phyloP scores from a whole-genome alignment of 1,140 invertebrate genomes.

The Drosophila setifemur region DNA sequence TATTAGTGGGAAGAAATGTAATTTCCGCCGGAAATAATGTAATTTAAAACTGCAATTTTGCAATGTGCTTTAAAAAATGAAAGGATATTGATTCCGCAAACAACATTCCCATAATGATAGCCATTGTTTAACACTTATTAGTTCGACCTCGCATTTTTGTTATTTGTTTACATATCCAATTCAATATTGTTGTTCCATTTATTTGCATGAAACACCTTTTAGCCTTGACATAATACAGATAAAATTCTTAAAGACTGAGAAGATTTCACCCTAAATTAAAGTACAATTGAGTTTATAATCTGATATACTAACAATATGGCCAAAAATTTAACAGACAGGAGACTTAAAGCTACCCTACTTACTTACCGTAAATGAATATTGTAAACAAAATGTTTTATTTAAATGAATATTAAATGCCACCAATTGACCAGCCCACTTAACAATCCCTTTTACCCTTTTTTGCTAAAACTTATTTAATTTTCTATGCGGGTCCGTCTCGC shows the following conservation, averaged over 20 bases:
- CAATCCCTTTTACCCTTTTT: conserved; percentile 29
- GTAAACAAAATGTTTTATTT: conserved; percentile 62
- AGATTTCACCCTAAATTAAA: too few relatives aligned
- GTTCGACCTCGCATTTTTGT: neutral
- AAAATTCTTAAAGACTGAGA: too few relatives aligned
- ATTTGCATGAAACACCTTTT: too few relatives aligned
- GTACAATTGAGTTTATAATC: too few relatives aligned
- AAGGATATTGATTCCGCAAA: conserved; percentile 24
- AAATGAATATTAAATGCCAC: conserved; percentile 68
- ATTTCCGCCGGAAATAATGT: conserved; percentile 55
- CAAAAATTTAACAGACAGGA: too few relatives aligned
- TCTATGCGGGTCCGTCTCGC: conserved; percentile 9
- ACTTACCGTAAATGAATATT: conserved; percentile 48
- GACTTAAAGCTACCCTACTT: too few relatives aligned
- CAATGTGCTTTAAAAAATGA: conserved; percentile 1
- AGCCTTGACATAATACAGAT: too few relatives aligned
- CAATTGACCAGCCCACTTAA: conserved; percentile 41
- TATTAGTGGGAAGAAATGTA: conserved; percentile 7
- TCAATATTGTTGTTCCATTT: too few relatives aligned
- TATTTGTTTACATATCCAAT: neutral
- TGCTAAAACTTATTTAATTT: conserved; percentile 66
- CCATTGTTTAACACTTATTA: conserved; percentile 52
- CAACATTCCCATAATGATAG: conserved; percentile 18
- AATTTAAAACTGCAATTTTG: conserved; percentile 39
- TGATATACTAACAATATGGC: too few relatives aligned